These are phyloP conservation scores for Andrena minutula DNA, from an alignment of 2,888 invertebrate genomes.

Conservation along the genomic window DNA sequence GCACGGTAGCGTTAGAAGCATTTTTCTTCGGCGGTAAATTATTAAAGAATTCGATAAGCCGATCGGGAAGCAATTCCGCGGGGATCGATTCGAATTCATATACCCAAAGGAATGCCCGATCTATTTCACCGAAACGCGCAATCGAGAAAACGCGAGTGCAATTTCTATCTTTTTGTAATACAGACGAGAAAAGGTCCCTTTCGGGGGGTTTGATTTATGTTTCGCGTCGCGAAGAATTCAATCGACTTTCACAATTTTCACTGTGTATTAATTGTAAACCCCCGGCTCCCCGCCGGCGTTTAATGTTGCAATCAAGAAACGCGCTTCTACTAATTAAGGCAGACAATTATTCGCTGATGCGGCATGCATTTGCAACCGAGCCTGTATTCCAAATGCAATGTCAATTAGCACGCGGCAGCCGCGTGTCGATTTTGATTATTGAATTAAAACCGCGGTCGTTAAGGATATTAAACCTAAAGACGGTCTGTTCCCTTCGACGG, in stretches of 20 bases:
- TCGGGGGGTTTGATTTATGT: not conserved
- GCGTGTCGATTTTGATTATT: too few species aligned
- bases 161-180: not conserved
- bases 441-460: slow-evolving; percentile 5
- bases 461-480: not conserved
- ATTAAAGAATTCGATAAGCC: slow-evolving; percentile 4
- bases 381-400: slow-evolving; percentile 29
- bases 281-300: not conserved
- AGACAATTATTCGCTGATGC: slow-evolving; percentile 21
- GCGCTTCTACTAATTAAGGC: slow-evolving; percentile 43
- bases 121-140: not conserved
- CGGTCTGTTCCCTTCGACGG: too few species aligned
- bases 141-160: not conserved
- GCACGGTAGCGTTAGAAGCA: not conserved
- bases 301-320: slow-evolving; percentile 17
- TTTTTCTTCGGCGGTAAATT: slow-evolving; percentile 1
- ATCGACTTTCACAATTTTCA: slow-evolving; percentile 48
- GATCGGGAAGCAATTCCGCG: not conserved
- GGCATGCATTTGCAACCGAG: not conserved
- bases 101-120: not conserved
- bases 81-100: not conserved
- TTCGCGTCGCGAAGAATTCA: slow-evolving; percentile 1
- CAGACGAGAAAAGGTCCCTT: not conserved
- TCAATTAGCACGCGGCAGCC: slow-evolving; percentile 33
- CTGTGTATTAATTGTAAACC: slow-evolving; percentile 22